Base-by-base conservation (phyloP, 2,888 invertebrate genomes). In the Polymixis flavicincta region DNA sequence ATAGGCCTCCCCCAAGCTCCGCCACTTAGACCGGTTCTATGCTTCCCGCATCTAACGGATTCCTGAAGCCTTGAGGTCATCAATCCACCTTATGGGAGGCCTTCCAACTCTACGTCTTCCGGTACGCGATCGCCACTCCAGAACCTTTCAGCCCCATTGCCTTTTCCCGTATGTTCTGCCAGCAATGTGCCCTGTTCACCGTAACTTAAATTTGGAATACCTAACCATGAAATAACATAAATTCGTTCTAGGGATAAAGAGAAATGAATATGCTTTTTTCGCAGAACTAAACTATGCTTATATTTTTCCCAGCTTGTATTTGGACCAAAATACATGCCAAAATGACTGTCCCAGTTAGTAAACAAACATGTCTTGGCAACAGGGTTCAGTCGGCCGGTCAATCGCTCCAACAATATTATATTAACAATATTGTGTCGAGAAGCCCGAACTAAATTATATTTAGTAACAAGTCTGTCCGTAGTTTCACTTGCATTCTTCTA, bases 361-460 rank as follows among this genome's bases (percentile, higher is more conserved):
- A 74, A 82, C 70, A 82, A 79, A 68, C 69, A 68, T n/a, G 57
- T 82, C 76, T 82, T 82, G 82, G 67, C 80, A 82, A 82, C 82
- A 45, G 37, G 74, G 74, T 82, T 76, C 57, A 75, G 75, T 55
- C 42, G 69, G 52, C 60, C 75, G 79, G 82, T 82, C 82, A 79
- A 63, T 70, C 69, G 69, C 71, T 75, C 28, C 71, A 57, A 72
- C 76, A 54, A 52, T 37, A 64, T 69, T 32, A 52, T 45, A 71
- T 55, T 59, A 55, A 68, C 54, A 71, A 68, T 55, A 69, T 32
- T 71, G 28, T 42, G 42, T 42, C 28, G 11, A 52, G 17, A 66
- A 32, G 28, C 42, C 14, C n/a, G 59, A 50, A 71, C 19, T 28
- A 59, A 42, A 60, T 71, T 71, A 73, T 59, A 73, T 60, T 52